A percentile compares a stretch with the other conserved stretches of the same genome.
phyloP scores from a whole-genome alignment of 2,797 vertebrate species.

The Scyliorhinus canicula region DNA sequence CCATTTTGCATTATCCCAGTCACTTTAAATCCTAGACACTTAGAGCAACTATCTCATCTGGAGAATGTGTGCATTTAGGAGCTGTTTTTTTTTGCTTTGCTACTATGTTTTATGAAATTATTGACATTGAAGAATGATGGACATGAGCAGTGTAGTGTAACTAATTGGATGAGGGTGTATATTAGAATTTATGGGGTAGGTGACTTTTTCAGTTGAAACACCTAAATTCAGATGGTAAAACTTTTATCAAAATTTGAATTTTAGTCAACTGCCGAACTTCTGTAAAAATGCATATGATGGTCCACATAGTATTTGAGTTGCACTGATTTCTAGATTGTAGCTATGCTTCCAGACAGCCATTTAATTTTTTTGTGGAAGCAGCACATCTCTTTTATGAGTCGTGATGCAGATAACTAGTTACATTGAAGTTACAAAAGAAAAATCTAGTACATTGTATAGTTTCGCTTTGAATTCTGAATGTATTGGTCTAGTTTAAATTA shows the following conservation, averaged over 20 bases:
- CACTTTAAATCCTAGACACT: neutral
- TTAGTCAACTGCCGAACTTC: neutral
- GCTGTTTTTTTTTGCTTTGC: neutral
- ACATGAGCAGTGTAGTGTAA: neutral
- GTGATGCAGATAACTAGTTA: neutral
- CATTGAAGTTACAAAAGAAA: neutral
- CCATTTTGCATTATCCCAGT: neutral
- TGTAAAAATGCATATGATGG: conserved; percentile 3
- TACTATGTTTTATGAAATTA: neutral
- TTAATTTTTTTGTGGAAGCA: neutral
- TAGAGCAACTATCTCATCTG: neutral
- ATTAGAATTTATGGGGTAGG: neutral
- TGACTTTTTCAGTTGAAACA: neutral
- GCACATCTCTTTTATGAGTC: neutral
- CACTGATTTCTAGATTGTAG: neutral
- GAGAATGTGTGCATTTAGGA: neutral
- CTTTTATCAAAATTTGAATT: neutral
- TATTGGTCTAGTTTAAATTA: conserved; percentile 11
- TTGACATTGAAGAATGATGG: neutral
- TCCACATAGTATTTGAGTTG: conserved; percentile 1
- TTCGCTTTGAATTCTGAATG: conserved; percentile 9
- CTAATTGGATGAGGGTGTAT: neutral
- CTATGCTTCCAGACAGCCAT: neutral
- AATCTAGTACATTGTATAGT: neutral
- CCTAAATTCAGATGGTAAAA: neutral